Percentiles rank a stretch among this genome's conserved stretches.
Evolutionary conservation across 1,140 invertebrate species (phyloP).

Genomic region (Orius laevigatus): DNA sequence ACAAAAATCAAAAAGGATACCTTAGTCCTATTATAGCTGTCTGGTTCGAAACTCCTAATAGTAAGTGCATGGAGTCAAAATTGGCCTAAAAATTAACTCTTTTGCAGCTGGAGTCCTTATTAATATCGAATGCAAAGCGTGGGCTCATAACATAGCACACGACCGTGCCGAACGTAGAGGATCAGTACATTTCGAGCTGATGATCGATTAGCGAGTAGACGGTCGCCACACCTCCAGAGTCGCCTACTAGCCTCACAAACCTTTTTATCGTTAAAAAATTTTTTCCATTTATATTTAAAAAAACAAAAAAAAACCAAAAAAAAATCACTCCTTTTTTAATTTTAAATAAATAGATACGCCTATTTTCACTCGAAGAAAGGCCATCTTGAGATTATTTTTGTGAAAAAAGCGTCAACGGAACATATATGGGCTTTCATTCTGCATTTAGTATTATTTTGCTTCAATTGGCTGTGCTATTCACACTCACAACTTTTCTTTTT

Average conservation of each 20-base stretch:
- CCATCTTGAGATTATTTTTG: too few species aligned
- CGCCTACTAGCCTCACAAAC: constrained; percentile 1
- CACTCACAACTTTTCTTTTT: too few species aligned
- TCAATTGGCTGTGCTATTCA: too few species aligned
- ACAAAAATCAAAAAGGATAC: constrained; percentile 65
- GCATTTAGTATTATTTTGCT: too few species aligned
- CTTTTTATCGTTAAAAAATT: not conserved
- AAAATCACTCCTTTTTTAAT: constrained; percentile 1
- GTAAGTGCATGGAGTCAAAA: constrained; percentile 35
- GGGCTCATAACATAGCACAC: constrained; percentile 83
- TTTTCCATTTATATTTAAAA: constrained; percentile 2
- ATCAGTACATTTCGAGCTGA: constrained; percentile 87
- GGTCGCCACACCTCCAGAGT: not conserved
- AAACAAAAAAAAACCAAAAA: constrained; percentile 8
- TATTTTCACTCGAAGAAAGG: too few species aligned
- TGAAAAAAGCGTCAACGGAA: too few species aligned
- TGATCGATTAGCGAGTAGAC: constrained; percentile 58
- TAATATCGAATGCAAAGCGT: constrained; percentile 92
- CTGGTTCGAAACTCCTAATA: constrained; percentile 56
- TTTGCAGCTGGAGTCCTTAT: constrained; percentile 68
- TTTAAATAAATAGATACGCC: too few species aligned
- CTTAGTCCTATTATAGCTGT: constrained; percentile 75
- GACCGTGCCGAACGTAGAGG: constrained; percentile 75
- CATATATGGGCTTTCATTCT: too few species aligned
- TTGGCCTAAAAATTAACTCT: constrained; percentile 6